Conservation (phyloP, 1,140 invertebrate species). For the Eueides isabella region DNA sequence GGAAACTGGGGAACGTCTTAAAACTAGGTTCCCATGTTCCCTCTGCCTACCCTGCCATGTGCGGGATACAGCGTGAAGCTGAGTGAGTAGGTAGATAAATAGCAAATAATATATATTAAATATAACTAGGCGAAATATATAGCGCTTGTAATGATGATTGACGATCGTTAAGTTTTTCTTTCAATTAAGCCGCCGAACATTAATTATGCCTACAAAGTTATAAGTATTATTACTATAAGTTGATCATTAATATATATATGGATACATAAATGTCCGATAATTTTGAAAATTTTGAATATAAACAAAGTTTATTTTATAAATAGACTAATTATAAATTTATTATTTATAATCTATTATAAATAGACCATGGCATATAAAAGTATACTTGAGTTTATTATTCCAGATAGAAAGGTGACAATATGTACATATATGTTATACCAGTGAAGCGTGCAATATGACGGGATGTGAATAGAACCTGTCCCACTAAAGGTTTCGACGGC, state of each 20-base stretch:
- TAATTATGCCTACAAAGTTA: no score
- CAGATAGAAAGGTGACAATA: not conserved
- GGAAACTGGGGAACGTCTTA: no score
- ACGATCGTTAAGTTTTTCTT: constrained; percentile 8
- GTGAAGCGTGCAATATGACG: not conserved
- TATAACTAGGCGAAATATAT: not conserved
- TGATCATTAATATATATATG: no score
- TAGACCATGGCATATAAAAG: not conserved
- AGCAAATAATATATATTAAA: not conserved
- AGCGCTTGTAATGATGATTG: not conserved
- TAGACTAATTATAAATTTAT: no score
- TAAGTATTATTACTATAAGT: no score
- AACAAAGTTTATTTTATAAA: not conserved
- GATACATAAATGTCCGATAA: no score
- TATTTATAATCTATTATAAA: no score
- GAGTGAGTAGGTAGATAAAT: not conserved
- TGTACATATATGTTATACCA: not conserved
- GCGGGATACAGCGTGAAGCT: no score
- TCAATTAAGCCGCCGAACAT: not conserved
- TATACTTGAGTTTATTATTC: not conserved
- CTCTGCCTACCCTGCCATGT: no score
- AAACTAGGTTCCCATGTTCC: no score
- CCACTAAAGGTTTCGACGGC: constrained; percentile 19
- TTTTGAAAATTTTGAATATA: not conserved
- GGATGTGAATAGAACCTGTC: constrained; percentile 17